These are phyloP conservation scores for Choristoneura fumiferana DNA, from an alignment of 1,140 invertebrate genomes.

Conservation along the genomic window DNA sequence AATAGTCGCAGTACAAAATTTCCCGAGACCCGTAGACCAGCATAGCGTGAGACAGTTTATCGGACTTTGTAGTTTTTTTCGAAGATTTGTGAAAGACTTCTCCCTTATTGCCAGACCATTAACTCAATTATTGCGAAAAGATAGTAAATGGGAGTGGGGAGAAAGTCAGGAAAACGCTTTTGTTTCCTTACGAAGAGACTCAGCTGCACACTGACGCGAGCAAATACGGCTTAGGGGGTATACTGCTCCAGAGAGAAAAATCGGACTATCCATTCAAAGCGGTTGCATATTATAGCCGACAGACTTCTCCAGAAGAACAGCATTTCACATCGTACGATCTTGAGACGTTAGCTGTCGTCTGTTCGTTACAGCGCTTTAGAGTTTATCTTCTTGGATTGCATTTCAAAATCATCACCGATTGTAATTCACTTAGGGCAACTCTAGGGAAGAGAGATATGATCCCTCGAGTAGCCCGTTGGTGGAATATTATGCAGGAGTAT, in stretches of 20 bases:
- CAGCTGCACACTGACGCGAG: conserved; percentile 35
- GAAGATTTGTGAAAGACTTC: conserved; percentile 2
- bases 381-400: conserved; percentile 32
- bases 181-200: conserved; percentile 32
- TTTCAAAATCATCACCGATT: conserved; percentile 45
- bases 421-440: conserved; percentile 32
- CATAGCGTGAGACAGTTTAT: not conserved
- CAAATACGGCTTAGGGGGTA: conserved; percentile 28
- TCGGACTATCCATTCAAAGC: conserved; percentile 20
- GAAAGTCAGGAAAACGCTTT: conserved; percentile 22
- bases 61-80: conserved; percentile 3
- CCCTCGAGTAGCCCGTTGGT: conserved; percentile 39
- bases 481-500: conserved; percentile 33
- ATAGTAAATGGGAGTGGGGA: not conserved
- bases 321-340: conserved; percentile 40
- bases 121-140: not conserved
- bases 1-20: not conserved
- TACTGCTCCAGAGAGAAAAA: conserved; percentile 33
- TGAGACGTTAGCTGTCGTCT: conserved; percentile 41
- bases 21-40: not conserved
- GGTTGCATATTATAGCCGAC: conserved; percentile 32
- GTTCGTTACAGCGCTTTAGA: conserved; percentile 36
- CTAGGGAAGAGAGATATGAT: conserved; percentile 35
- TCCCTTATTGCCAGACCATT: not conserved
- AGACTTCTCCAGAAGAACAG: conserved; percentile 29